Evolutionary conservation across 2,797 vertebrate species (phyloP), one percentile per base, ranked within the genome.

Genomic region (Pangasius krempfi): DNA sequence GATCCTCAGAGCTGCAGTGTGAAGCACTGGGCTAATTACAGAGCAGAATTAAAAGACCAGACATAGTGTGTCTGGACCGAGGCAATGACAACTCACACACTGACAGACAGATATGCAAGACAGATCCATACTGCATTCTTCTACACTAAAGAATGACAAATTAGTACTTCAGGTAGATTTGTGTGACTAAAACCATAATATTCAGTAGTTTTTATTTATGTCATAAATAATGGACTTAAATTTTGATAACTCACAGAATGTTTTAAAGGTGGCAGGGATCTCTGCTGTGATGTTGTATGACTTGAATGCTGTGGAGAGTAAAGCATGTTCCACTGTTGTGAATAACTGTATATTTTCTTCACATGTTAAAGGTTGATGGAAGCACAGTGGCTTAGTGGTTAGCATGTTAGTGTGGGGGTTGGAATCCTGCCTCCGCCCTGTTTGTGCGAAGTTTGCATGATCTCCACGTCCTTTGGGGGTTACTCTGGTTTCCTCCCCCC

Each of bases 21-120:
- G 64, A 70, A 58, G 79, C 84, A 84, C 88, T 92, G 58, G 89
- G 85, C 85, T 90, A 93, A 93, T 93, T 87, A 91, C 85, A 92
- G 89, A 60, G 87, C 64, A 85, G 70, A 90, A 86, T 88, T 88
- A 88, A 90, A 89, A 89, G 80, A 68, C 81, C 13, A 72, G 66
- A 68, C 37, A 58, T 52, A 79, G 60, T 7, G 5, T 44, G 82
- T 64, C n/a, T 40, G 87, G 54, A 47, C 27, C 22, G 18, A 68
- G 33, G 25, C 10, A 0, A 37, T 79, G 52, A 84, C 56, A 70
- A 47, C 13, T 25, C 47, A 52, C 64, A 40, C 22, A 2, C 40
- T 82, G 79, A 60, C 56, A 12, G 52, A 80, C 44, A 88, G 82
- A 88, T 73, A 20, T 9, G 0, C 75, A 14, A 58, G 75, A 75